Base-by-base conservation (phyloP, 92 coral and sea anemone species). In the Palythoa caribaeorum region DNA sequence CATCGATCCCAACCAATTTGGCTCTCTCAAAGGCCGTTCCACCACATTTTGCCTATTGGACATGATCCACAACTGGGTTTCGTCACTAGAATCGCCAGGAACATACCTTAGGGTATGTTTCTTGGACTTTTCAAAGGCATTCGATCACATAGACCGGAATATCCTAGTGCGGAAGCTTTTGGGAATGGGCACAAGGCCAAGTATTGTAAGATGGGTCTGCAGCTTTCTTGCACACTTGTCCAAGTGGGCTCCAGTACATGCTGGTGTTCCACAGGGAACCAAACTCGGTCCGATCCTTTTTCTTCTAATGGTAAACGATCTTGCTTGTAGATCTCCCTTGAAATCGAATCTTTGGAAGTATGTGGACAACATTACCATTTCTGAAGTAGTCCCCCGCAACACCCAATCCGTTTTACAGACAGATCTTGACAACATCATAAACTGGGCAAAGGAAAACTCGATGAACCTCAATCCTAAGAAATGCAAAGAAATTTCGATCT, bases 381-480 rank as follows among this genome's bases (percentile, higher is more conserved):
- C n/a, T n/a, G n/a, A n/a, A n/a, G n/a, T n/a, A n/a, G n/a, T n/a
- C n/a, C n/a, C n/a, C n/a, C n/a, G n/a, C n/a, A n/a, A n/a, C n/a
- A n/a, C n/a, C n/a, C n/a, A n/a, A n/a, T n/a, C n/a, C n/a, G n/a
- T n/a, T n/a, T n/a, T n/a, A n/a, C n/a, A n/a, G n/a, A n/a, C n/a
- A n/a, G n/a, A n/a, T n/a, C n/a, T n/a, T n/a, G n/a, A n/a, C n/a
- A n/a, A n/a, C n/a, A n/a, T n/a, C n/a, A n/a, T n/a, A n/a, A n/a
- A n/a, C n/a, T n/a, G 77, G 52, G 77, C 77, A 28, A 28, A 28
- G 44, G 19, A 72, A 17, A 72, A 72, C n/a, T 28, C 44, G 0
- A 72, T 71, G 76, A 71, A 72, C n/a, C 77, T 38, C 15, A 72
- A 72, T 12, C 77, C 51, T 6, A 72, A 38, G 48, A 72, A 72